Evolutionary conservation across 1,140 invertebrate species (phyloP).

Genomic region (Cydia strobilella): DNA sequence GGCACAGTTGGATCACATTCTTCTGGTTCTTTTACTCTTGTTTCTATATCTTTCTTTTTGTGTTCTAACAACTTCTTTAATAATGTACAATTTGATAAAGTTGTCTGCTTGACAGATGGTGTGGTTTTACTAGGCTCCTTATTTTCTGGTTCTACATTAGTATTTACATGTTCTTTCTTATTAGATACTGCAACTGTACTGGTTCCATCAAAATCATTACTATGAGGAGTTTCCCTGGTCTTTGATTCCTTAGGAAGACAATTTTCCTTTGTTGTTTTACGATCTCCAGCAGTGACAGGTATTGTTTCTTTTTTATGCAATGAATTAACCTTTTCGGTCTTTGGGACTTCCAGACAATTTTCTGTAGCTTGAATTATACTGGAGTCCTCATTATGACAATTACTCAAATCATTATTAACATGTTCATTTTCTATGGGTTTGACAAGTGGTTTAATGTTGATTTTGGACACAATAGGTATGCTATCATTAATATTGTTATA

Average conservation of each 20-base stretch:
- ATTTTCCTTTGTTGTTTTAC: conserved; percentile 20
- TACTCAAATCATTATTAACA: conserved; percentile 14
- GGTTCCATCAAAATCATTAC: conserved; percentile 10
- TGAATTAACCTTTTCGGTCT: conserved; percentile 8
- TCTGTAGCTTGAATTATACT: conserved; percentile 16
- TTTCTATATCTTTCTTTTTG: conserved; percentile 52
- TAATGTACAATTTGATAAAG: conserved; percentile 61
- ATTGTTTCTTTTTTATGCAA: conserved; percentile 12
- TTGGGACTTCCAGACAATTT: not conserved
- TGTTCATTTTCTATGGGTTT: conserved; percentile 35
- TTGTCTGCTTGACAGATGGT: conserved; percentile 42
- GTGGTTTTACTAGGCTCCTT: conserved; percentile 34
- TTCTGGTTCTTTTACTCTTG: conserved; percentile 44
- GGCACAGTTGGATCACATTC: conserved; percentile 41
- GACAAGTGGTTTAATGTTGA: conserved; percentile 48
- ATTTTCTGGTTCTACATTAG: not conserved
- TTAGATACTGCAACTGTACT: conserved; percentile 14
- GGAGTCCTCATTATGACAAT: conserved; percentile 7
- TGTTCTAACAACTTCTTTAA: conserved; percentile 70
- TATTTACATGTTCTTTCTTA: conserved; percentile 17
- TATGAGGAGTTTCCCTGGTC: not conserved
- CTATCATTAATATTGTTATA: conserved; percentile 54
- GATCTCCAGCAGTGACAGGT: not conserved
- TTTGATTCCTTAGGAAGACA: not conserved
- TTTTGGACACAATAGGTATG: conserved; percentile 48